A percentile compares a stretch with the other conserved stretches of the same genome.
These are phyloP conservation scores for Paedocypris micromegethes DNA, from an alignment of 2,797 vertebrate species.

Conservation along the genomic window DNA sequence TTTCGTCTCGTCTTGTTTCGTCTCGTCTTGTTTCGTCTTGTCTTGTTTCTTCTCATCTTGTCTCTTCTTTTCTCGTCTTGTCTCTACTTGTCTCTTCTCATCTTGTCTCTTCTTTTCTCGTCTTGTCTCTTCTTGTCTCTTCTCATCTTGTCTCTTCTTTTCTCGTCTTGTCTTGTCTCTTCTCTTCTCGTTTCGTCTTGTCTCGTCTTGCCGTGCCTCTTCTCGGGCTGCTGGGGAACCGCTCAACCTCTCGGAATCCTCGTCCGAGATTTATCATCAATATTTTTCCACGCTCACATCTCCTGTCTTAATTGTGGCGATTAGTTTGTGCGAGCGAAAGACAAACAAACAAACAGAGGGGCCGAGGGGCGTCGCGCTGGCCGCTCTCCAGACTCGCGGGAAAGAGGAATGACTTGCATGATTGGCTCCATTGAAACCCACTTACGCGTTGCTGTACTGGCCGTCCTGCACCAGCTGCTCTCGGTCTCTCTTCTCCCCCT, in stretches of 20 bases:
- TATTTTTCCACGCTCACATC: neutral
- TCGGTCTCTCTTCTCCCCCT: neutral
- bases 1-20: too few relatives aligned
- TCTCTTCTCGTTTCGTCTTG: neutral
- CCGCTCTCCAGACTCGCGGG: conserved; percentile 21
- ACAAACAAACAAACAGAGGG: conserved; percentile 18
- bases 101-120: too few relatives aligned
- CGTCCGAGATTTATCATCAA: neutral
- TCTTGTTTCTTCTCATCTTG: too few relatives aligned
- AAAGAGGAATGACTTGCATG: conserved; percentile 22
- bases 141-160: too few relatives aligned
- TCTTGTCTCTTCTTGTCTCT: neutral
- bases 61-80: too few relatives aligned
- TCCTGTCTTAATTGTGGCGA: conserved; percentile 10
- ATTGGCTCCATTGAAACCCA: conserved; percentile 27
- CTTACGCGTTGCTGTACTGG: conserved; percentile 1
- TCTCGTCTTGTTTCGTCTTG: too few relatives aligned
- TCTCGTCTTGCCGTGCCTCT: neutral
- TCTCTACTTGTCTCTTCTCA: too few relatives aligned
- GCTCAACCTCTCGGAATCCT: neutral
- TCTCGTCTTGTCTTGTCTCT: too few relatives aligned
- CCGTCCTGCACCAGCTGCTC: neutral
- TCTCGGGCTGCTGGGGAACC: neutral
- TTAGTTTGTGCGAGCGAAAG: conserved; percentile 6
- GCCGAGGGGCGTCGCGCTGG: neutral